Evolutionary conservation across 2,113 vertebrate genomes (phyloP).

Genomic region (Dascyllus trimaculatus): DNA sequence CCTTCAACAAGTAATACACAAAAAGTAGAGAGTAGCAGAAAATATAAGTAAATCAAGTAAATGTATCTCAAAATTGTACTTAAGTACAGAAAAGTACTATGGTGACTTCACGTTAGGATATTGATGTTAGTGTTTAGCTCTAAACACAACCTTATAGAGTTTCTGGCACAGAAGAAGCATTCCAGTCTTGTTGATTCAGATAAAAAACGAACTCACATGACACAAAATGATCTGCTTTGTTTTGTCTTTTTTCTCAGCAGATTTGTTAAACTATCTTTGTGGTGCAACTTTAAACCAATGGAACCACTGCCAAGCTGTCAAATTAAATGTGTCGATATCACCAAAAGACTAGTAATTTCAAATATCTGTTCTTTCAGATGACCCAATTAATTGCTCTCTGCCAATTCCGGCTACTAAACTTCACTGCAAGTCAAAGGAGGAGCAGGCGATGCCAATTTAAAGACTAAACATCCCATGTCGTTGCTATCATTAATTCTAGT

Average conservation of each 20-base stretch:
- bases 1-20: neutral
- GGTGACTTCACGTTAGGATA: neutral
- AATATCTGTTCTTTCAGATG: neutral
- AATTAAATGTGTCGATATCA: neutral
- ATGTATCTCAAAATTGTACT: neutral
- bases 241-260: neutral
- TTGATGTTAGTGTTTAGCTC: neutral
- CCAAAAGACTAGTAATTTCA: neutral
- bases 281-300: neutral
- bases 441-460: neutral
- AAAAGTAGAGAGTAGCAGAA: neutral
- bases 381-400: too few species aligned
- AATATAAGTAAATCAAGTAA: neutral
- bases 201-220: too few species aligned
- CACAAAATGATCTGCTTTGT: neutral
- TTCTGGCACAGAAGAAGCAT: too few species aligned
- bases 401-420: too few species aligned
- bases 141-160: too few species aligned
- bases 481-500: constrained; percentile 20
- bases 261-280: neutral
- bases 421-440: too few species aligned
- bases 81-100: neutral
- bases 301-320: neutral
- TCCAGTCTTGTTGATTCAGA: too few species aligned
- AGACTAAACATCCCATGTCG: neutral